Evolutionary conservation across 2,797 vertebrate species (phyloP).

Genomic region (Mormyrops boulengeri): DNA sequence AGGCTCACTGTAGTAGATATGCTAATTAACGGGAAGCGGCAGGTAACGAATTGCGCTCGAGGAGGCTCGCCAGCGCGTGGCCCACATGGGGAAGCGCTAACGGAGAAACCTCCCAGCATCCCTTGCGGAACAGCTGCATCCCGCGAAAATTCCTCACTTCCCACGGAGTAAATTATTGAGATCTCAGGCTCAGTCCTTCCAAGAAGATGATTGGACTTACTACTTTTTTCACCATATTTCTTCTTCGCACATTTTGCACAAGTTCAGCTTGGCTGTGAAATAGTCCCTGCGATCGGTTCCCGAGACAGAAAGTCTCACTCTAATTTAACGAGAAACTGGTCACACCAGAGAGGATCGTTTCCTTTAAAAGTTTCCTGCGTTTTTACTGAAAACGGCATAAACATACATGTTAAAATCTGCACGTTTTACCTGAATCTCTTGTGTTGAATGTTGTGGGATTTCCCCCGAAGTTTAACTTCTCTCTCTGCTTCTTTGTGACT

Average conservation of each 20-base stretch:
- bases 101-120: background rate
- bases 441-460: background rate
- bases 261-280: background rate
- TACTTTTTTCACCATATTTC: background rate
- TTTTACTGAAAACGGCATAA: background rate
- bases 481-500: background rate
- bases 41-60: constrained; percentile 10
- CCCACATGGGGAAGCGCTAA: constrained; percentile 19
- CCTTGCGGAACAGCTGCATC: constrained; percentile 19
- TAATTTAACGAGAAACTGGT: background rate
- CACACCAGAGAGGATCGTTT: background rate
- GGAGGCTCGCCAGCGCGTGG: constrained; percentile 23
- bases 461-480: background rate
- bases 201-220: background rate
- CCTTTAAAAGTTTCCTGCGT: background rate
- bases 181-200: background rate
- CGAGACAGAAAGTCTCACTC: no score
- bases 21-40: constrained; percentile 15
- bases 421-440: background rate
- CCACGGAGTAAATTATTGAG: constrained; percentile 14
- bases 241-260: background rate
- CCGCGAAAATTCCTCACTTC: constrained; percentile 13
- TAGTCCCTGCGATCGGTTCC: background rate
- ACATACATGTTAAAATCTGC: background rate
- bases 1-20: constrained; percentile 24